Evolutionary conservation across 2,113 vertebrate genomes (phyloP).

Genomic region (Callochromis pleurospilus): DNA sequence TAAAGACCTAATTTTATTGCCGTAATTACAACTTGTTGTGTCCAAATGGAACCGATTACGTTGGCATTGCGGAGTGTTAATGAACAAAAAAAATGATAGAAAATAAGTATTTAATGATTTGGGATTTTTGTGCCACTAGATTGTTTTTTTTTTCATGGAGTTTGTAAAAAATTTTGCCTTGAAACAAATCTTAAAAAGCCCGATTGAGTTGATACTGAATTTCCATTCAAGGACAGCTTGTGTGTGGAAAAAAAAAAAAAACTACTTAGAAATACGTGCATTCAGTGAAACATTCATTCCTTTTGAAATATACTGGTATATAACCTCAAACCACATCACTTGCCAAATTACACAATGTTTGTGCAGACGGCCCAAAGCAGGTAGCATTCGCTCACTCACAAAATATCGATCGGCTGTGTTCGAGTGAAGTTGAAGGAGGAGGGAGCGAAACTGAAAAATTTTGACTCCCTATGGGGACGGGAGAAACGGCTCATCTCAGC

Average conservation of each 20-base stretch:
- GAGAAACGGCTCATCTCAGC: constrained; percentile 61
- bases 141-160: background rate
- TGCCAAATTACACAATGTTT: constrained; percentile 52
- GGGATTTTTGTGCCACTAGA: background rate
- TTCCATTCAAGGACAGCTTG: background rate
- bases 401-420: constrained; percentile 65
- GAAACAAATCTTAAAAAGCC: background rate
- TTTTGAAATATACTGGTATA: constrained; percentile 3
- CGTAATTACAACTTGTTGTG: constrained; percentile 25
- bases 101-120: background rate
- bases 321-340: constrained; percentile 34
- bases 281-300: constrained; percentile 31
- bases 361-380: constrained; percentile 52
- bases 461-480: constrained; percentile 57
- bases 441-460: constrained; percentile 49
- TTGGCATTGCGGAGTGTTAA: background rate
- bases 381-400: constrained; percentile 30
- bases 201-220: background rate
- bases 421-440: constrained; percentile 65
- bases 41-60: constrained; percentile 8
- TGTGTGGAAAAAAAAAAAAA: background rate
- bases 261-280: background rate
- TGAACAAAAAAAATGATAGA: background rate
- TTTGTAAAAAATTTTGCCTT: background rate
- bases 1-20: constrained; percentile 22